These are phyloP conservation scores for Notolabrus celidotus DNA, from an alignment of 2,797 vertebrate genomes.

Conservation along the genomic window DNA sequence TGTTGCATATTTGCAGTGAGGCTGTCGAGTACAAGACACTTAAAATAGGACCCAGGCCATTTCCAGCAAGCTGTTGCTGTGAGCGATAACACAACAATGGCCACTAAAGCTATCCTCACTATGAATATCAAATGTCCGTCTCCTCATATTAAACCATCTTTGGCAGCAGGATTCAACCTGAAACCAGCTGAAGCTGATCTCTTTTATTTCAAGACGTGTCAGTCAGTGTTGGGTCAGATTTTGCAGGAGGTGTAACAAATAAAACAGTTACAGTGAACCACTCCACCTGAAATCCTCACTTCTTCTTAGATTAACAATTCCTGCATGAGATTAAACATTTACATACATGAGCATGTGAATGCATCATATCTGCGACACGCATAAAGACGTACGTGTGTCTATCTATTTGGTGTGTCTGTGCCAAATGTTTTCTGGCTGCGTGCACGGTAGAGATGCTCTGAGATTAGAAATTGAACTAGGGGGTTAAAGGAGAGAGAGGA, in stretches of 20 bases:
- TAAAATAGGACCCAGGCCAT: constrained; percentile 35
- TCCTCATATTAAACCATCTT: too few species aligned
- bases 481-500: constrained; percentile 11
- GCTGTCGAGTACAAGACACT: constrained; percentile 13
- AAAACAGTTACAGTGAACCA: constrained; percentile 32
- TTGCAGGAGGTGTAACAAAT: constrained; percentile 20
- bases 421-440: neutral
- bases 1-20: too few species aligned
- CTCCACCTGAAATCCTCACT: constrained; percentile 2
- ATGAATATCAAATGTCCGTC: too few species aligned
- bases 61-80: constrained; percentile 17
- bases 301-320: neutral
- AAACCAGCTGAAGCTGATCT: neutral
- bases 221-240: constrained; percentile 8
- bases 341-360: neutral
- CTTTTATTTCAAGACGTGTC: neutral
- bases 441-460: neutral
- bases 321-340: constrained; percentile 10
- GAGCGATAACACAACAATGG: constrained; percentile 9
- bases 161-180: neutral
- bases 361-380: neutral
- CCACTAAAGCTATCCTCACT: too few species aligned
- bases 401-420: neutral
- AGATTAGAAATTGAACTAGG: constrained; percentile 31
- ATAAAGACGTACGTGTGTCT: neutral